Base-by-base conservation (phyloP, 2,113 vertebrate species). In the Apaloderma vittatum region DNA sequence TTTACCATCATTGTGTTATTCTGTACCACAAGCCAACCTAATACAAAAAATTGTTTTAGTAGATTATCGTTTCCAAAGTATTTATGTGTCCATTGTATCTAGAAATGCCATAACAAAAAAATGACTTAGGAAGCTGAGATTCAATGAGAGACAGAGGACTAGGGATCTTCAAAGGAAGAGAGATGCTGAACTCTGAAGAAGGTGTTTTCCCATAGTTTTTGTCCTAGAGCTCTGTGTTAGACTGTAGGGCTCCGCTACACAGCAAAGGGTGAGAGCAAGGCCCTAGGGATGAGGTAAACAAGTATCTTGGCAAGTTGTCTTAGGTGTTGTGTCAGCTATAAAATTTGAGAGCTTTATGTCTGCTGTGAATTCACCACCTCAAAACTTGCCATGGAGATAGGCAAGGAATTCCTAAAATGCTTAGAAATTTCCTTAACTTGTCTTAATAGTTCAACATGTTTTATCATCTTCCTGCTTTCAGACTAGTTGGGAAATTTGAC, bases 331-430 rank as follows among this genome's bases (percentile, higher is more conserved):
- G 1, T 63, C 20, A 34, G 10, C 20, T 34, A 68, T 5, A 74
- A 59, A 29, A n/a, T 0, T 36, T 2, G 1, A 16, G 2, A 29
- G 8, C 45, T 27, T 59, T 59, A 24, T 3, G 7, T 23, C 20
- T 70, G 2, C 26, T 49, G 4, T 36, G n/a, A 9, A 32, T 51
- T 59, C 34, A 32, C 9, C 22, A 36, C 13, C 10, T 52, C 12
- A 76, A 75, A 75, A 3, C 5, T 32, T 87, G 30, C 88, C n/a
- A n/a, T n/a, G n/a, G n/a, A n/a, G n/a, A n/a, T n/a, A n/a, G n/a
- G 21, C 30, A 45, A 12, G 9, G n/a, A n/a, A 7, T 2, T 45
- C 8, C 36, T 51, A 58, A 90, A 90, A 52, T 36, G 3, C 4
- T 72, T 80, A 2, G 15, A 34, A 73, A 81, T 30, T 88, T 32